A percentile compares a stretch with the other conserved stretches of the same genome.
Conservation (phyloP, 1,140 invertebrate genomes). For the Bemisia tabaci region DNA sequence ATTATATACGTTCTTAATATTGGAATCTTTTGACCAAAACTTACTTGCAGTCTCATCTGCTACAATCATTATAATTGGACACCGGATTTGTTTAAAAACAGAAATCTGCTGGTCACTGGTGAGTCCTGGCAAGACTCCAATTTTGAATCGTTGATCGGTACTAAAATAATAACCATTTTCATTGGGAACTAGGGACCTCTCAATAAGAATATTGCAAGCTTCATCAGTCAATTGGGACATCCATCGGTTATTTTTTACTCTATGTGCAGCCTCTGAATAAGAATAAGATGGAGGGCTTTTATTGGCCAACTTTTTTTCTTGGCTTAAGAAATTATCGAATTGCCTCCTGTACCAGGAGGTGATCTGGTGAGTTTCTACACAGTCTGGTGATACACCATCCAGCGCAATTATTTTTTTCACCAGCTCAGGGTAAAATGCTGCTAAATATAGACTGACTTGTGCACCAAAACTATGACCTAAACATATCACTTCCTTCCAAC, state of each 20-base stretch:
- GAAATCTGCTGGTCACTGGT: slow-evolving; percentile 14
- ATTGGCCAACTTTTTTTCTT: slow-evolving; percentile 17
- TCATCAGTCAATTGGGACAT: slow-evolving; percentile 27
- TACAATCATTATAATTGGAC: slow-evolving; percentile 26
- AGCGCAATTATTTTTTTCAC: slow-evolving; percentile 38
- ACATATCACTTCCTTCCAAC: slow-evolving; percentile 38
- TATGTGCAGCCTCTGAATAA: slow-evolving; percentile 36
- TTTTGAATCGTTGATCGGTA: slow-evolving; percentile 29
- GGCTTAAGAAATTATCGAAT: slow-evolving; percentile 21
- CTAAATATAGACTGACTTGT: slow-evolving; percentile 33
- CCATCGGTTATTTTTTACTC: slow-evolving; percentile 28
- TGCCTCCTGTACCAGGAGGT: slow-evolving; percentile 21
- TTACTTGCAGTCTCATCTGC: slow-evolving; percentile 16
- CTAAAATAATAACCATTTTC: slow-evolving; percentile 28
- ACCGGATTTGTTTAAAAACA: slow-evolving; percentile 18
- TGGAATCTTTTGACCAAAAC: background rate
- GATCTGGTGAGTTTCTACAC: slow-evolving; percentile 24
- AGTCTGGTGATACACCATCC: slow-evolving; percentile 33
- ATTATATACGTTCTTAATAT: background rate
- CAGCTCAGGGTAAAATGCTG: slow-evolving; percentile 35
- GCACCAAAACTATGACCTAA: slow-evolving; percentile 45
- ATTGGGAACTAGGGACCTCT: slow-evolving; percentile 31
- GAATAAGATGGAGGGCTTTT: slow-evolving; percentile 30
- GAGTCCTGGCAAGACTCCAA: slow-evolving; percentile 12
- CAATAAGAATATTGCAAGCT: slow-evolving; percentile 36